Base-by-base conservation (phyloP, 2,888 invertebrate genomes). In the Polydrusus cervinus region DNA sequence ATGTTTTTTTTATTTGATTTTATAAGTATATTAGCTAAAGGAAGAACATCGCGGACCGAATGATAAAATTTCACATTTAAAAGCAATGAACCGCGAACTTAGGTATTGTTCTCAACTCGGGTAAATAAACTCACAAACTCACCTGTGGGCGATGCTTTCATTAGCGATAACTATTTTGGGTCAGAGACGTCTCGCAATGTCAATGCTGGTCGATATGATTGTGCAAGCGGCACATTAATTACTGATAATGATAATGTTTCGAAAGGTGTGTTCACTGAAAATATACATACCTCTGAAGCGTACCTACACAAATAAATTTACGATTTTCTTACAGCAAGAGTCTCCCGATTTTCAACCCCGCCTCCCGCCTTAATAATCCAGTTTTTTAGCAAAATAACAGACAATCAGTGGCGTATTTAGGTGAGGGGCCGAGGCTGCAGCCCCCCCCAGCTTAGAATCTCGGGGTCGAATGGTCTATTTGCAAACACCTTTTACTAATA, bases 141-240 rank as follows among this genome's bases (percentile, higher is more conserved):
- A 62, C 62, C 62, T 62, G 62, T 62, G 62, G 45, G 62, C 45
- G 62, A n/a, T 25, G 62, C 20, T 45, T 62, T 40, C 62, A 62
- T 62, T 62, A 13, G 45, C 34, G 43, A 13, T 62, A 40, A 62
- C 62, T 62, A 62, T 62, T 62, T 62, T 20, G 45, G 62, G 62
- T 45, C 62, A 62, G 18, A 62, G 45, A 62, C 62, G 62, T 20
- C 45, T 62, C 43, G 43, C 62, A 62, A 45, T 62, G 62, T 62
- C 62, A 62, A 62, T 62, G 62, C 62, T 62, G 45, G 25, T 20
- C 62, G 43, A 62, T 45, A 40, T 43, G 10, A n/a, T 62, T 43
- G 43, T 43, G 43, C 43, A 20, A 11, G 11, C 25, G 3, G 62
- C 40, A 14, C 45, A 62, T 45, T 62, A 45, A 62, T 62, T 43